Conservation (phyloP, 2,888 invertebrate species). For the Mimachlamys varia region DNA sequence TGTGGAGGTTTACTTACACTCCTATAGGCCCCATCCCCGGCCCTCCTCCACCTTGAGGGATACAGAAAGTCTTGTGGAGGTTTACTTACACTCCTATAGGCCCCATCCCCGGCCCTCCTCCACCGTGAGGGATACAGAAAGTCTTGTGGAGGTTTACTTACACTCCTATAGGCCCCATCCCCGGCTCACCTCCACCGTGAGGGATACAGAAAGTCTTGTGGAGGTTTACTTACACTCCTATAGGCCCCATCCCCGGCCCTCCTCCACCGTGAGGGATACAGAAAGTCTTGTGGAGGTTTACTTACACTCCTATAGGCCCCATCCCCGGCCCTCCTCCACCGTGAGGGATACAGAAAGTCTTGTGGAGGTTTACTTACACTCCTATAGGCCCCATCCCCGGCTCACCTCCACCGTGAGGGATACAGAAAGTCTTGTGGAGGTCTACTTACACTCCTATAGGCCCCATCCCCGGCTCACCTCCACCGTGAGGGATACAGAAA, state of each 20-base stretch:
- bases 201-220: conserved; percentile 97
- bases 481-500: conserved; percentile 95
- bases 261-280: conserved; percentile 98
- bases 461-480: conserved; percentile 99
- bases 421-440: conserved; percentile 95
- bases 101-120: conserved; percentile 99
- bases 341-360: conserved; percentile 95
- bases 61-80: conserved; percentile 95
- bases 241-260: conserved; percentile 99
- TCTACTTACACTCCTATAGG: conserved; percentile 97
- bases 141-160: conserved; percentile 99
- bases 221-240: conserved; percentile 94
- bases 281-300: conserved; percentile 97
- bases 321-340: conserved; percentile 99
- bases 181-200: conserved; percentile 99
- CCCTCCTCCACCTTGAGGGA: conserved; percentile 99
- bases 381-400: conserved; percentile 99
- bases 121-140: conserved; percentile 95
- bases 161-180: conserved; percentile 97
- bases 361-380: conserved; percentile 95
- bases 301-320: conserved; percentile 97
- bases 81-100: conserved; percentile 97
- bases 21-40: conserved; percentile 99
- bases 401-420: conserved; percentile 99
- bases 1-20: conserved; percentile 95